Evolutionary conservation across 2,888 invertebrate species (phyloP).

Genomic region (Augiades crinisus): DNA sequence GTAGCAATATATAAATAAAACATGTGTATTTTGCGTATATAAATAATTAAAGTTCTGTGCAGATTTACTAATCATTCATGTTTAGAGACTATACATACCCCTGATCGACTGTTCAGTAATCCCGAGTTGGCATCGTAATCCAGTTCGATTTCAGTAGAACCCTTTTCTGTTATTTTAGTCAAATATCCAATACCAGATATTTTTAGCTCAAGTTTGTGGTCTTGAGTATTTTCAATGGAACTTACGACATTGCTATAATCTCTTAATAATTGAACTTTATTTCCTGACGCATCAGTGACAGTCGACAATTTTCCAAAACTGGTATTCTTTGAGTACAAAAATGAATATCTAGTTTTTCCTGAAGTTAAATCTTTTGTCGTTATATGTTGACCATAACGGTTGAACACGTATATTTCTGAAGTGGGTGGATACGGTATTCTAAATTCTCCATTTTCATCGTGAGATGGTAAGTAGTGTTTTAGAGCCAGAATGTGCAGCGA

Average conservation of each 20-base stretch:
- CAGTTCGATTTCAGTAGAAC: constrained; percentile 92
- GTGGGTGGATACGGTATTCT: constrained; percentile 96
- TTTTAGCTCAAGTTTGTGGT: constrained; percentile 94
- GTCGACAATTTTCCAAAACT: constrained; percentile 96
- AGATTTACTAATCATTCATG: not conserved
- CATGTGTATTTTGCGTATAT: not conserved
- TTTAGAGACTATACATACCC: constrained; percentile 75
- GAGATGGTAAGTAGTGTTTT: constrained; percentile 92
- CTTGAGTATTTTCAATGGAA: constrained; percentile 96
- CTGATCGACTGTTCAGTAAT: constrained; percentile 91
- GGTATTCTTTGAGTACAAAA: constrained; percentile 97
- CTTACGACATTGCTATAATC: constrained; percentile 96
- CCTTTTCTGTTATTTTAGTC: constrained; percentile 93
- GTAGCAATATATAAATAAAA: constrained; percentile 6
- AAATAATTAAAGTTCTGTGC: not conserved
- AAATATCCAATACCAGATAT: constrained; percentile 96
- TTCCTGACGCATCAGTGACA: constrained; percentile 96
- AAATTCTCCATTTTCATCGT: constrained; percentile 94
- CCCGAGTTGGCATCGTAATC: constrained; percentile 96
- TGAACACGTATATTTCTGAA: constrained; percentile 96
- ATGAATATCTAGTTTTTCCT: constrained; percentile 96
- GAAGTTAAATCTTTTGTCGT: constrained; percentile 97
- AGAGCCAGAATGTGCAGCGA: constrained; percentile 91
- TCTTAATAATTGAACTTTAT: constrained; percentile 94
- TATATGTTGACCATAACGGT: constrained; percentile 97